A percentile compares a stretch with the other conserved stretches of the same genome.
Conservation (phyloP, 2,797 vertebrate species). For the Amazona finschi region DNA sequence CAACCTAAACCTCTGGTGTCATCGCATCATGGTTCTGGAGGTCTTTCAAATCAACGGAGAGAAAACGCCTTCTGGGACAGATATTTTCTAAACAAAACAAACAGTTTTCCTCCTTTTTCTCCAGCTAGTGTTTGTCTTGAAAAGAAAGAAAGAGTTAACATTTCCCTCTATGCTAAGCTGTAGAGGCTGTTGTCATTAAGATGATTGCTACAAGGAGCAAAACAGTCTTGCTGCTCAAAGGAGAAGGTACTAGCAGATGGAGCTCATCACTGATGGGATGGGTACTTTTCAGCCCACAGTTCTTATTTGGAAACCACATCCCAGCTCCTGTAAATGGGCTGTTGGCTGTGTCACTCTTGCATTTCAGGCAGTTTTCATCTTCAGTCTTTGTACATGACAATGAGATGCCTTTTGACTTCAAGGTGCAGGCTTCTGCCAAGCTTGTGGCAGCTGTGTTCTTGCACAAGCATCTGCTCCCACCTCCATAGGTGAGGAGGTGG, state of each 20-base stretch:
- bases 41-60: neutral
- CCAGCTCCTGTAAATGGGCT: neutral
- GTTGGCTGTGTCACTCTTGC: neutral
- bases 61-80: neutral
- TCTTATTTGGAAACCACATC: neutral
- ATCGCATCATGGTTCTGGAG: accelerated
- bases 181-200: neutral
- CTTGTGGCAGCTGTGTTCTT: neutral
- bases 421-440: neutral
- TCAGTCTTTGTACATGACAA: neutral
- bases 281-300: neutral
- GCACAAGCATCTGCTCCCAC: neutral
- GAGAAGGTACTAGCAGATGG: neutral
- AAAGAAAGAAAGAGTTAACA: neutral
- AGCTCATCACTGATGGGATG: neutral
- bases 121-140: neutral
- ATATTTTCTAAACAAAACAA: neutral
- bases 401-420: neutral
- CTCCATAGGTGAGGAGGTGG: neutral
- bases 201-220: neutral
- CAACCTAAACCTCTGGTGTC: neutral
- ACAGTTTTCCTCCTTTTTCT: neutral
- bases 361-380: neutral
- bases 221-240: neutral
- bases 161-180: neutral